Evolutionary conservation across 2,113 vertebrate genomes (phyloP).

Genomic region (Cyprinodon brontotheroides): DNA sequence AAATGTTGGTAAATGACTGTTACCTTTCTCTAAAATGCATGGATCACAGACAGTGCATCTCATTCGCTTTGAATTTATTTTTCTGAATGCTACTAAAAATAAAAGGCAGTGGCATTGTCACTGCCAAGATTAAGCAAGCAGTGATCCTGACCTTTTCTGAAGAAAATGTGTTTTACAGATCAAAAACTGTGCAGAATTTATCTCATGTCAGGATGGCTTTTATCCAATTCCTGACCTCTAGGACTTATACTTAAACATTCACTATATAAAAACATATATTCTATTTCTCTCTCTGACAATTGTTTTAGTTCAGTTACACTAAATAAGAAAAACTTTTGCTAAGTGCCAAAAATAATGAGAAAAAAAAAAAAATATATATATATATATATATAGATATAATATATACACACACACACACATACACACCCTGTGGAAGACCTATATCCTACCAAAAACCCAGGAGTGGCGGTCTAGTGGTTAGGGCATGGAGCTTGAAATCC

Average conservation of each 20-base stretch:
- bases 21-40: constrained; percentile 7
- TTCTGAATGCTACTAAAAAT: constrained; percentile 10
- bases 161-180: constrained; percentile 26
- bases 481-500: too few species aligned
- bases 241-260: constrained; percentile 4
- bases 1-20: constrained; percentile 21
- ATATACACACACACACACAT: too few species aligned
- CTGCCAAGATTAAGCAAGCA: constrained; percentile 25
- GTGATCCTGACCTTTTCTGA: constrained; percentile 40
- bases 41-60: constrained; percentile 9
- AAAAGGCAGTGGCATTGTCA: constrained; percentile 9
- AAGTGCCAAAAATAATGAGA: neutral
- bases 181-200: constrained; percentile 19
- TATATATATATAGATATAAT: too few species aligned
- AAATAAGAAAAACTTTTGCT: neutral
- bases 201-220: constrained; percentile 4
- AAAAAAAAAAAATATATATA: too few species aligned
- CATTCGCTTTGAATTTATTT: constrained; percentile 3
- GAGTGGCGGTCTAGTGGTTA: too few species aligned
- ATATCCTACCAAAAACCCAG: too few species aligned
- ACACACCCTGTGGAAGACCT: too few species aligned
- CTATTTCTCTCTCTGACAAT: too few species aligned
- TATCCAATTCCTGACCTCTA: constrained; percentile 29
- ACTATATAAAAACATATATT: neutral
- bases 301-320: neutral